Percentiles rank a stretch among this genome's conserved stretches.
Evolutionary conservation across 2,888 invertebrate genomes (phyloP).

Genomic region (Cryptophagus acutangulus): DNA sequence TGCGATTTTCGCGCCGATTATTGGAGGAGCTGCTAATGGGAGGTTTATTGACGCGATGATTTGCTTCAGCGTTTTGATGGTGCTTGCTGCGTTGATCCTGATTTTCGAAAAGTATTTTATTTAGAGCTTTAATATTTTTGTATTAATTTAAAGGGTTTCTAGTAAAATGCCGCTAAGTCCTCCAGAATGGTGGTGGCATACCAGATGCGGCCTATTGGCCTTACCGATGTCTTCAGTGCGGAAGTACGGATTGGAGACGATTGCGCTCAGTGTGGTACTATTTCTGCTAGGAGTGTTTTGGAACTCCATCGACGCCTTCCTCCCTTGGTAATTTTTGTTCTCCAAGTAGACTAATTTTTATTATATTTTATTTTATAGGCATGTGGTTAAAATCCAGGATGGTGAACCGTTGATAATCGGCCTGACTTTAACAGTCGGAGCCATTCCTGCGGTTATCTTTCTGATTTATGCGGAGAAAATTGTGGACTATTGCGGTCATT

Average conservation of each 20-base stretch:
- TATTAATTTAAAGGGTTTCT: conserved; percentile 24
- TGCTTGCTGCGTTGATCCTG: conserved; percentile 60
- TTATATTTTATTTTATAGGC: conserved; percentile 49
- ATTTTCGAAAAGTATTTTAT: conserved; percentile 52
- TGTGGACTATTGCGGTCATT: conserved; percentile 78
- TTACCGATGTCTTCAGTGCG: conserved; percentile 75
- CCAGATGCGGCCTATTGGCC: conserved; percentile 68
- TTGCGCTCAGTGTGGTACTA: conserved; percentile 64
- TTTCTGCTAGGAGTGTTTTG: conserved; percentile 71
- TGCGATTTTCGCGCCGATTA: conserved; percentile 63
- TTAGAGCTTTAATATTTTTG: background rate
- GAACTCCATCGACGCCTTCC: conserved; percentile 73
- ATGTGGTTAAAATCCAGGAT: conserved; percentile 53
- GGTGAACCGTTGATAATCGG: conserved; percentile 59
- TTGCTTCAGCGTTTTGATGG: conserved; percentile 52
- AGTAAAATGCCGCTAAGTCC: conserved; percentile 73
- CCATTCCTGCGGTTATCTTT: conserved; percentile 65
- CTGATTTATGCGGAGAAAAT: conserved; percentile 75
- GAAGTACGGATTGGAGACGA: conserved; percentile 70
- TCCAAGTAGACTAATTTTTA: background rate
- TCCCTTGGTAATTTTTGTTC: conserved; percentile 58
- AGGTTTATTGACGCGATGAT: conserved; percentile 55
- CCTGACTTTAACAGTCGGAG: conserved; percentile 62
- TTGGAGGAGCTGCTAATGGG: conserved; percentile 43
- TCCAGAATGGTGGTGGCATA: conserved; percentile 87